Evolutionary conservation across 2,113 vertebrate genomes (phyloP).

Genomic region (Peromyscus californicus): DNA sequence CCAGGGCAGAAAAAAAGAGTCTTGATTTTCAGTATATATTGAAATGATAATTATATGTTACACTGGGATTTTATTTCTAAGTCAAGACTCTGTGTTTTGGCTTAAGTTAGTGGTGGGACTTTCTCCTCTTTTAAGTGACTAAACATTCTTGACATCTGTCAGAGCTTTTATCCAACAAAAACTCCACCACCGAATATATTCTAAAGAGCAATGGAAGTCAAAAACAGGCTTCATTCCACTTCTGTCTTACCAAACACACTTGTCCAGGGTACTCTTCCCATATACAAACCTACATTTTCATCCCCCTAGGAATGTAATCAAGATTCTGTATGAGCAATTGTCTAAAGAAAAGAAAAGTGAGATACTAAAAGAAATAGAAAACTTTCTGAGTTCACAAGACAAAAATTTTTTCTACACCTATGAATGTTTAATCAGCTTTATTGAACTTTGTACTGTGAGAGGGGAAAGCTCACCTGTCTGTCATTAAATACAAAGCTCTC

Average conservation of each 20-base stretch:
- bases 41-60: neutral
- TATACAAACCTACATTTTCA: conserved; percentile 5
- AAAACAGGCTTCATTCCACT: conserved; percentile 25
- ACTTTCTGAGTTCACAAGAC: conserved; percentile 36
- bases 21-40: conserved; percentile 21
- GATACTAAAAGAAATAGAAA: conserved; percentile 10
- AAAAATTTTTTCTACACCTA: conserved; percentile 13
- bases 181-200: neutral
- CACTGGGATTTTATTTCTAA: conserved; percentile 51
- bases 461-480: neutral
- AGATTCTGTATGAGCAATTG: neutral
- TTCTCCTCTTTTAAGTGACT: neutral
- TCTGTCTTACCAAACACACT: neutral
- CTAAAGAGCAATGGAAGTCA: conserved; percentile 21
- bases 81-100: conserved; percentile 33
- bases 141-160: conserved; percentile 29
- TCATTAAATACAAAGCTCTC: conserved; percentile 67
- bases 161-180: conserved; percentile 36
- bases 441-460: conserved; percentile 43
- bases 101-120: conserved; percentile 21
- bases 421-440: conserved; percentile 56
- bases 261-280: neutral
- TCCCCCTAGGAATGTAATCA: conserved; percentile 39
- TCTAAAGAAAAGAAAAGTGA: neutral
- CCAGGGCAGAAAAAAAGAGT: neutral